Evolutionary conservation across 23 tunicate genomes (phyloP).

Genomic region (Ciona savignyi): DNA sequence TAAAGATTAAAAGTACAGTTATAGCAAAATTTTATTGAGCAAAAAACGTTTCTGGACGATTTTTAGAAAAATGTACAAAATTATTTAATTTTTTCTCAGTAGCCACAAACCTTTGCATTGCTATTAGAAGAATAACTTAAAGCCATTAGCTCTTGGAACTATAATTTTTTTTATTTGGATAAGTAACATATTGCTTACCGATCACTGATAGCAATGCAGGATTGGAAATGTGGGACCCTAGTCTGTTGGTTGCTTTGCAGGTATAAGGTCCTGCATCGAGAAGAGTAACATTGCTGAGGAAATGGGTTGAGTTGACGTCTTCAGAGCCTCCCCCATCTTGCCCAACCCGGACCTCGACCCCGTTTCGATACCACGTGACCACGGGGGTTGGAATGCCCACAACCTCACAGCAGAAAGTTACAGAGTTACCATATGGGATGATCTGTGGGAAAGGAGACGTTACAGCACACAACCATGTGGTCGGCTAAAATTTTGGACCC

Average conservation of each 20-base stretch:
- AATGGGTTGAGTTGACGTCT: slow-evolving; percentile 34
- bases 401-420: slow-evolving; percentile 70
- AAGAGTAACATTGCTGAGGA: slow-evolving; percentile 24
- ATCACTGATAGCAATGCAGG: slow-evolving; percentile 37
- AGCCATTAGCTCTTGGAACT: too few species aligned
- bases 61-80: too few species aligned
- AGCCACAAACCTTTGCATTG: too few species aligned
- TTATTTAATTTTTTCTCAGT: too few species aligned
- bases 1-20: too few species aligned
- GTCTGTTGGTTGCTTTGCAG: slow-evolving; percentile 71
- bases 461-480: too few species aligned
- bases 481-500: too few species aligned
- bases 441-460: too few species aligned
- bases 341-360: slow-evolving; percentile 4
- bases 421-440: slow-evolving; percentile 57
- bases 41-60: slow-evolving; percentile 30
- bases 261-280: slow-evolving; percentile 53
- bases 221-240: slow-evolving; percentile 64
- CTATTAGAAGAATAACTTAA: too few species aligned
- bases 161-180: not conserved
- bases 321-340: not conserved
- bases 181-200: slow-evolving; percentile 29
- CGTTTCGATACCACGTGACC: slow-evolving; percentile 76
- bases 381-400: slow-evolving; percentile 70
- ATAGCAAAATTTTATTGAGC: slow-evolving; percentile 61